phyloP scores from a whole-genome alignment of 1,140 invertebrate genomes.

The Nebria ingens region DNA sequence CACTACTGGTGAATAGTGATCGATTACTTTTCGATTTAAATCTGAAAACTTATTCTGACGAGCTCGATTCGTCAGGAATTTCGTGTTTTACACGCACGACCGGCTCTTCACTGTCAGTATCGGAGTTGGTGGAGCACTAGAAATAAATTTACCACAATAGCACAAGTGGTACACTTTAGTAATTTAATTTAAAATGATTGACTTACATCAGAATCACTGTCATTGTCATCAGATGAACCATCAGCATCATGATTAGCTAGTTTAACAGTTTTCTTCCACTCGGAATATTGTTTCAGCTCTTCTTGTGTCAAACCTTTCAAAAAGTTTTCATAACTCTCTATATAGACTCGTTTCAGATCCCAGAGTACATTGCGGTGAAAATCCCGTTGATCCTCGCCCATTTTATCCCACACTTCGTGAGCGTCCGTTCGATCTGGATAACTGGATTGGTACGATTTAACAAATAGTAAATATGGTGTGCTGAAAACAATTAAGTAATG shows the following conservation, averaged over 20 bases:
- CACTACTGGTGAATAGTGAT: too few relatives aligned
- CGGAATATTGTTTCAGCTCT: conserved; percentile 28
- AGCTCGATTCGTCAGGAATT: not conserved
- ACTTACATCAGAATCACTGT: conserved; percentile 13
- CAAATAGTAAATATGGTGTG: conserved; percentile 33
- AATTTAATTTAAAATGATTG: not conserved
- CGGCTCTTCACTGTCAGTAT: not conserved
- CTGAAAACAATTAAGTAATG: too few relatives aligned
- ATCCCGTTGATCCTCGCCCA: conserved; percentile 29
- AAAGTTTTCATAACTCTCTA: conserved; percentile 35
- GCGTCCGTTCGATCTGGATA: conserved; percentile 21
- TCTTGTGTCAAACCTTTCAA: conserved; percentile 33
- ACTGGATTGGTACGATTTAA: conserved; percentile 23
- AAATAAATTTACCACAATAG: not conserved
- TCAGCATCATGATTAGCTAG: conserved; percentile 5
- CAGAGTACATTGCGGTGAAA: conserved; percentile 30
- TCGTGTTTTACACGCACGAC: too few relatives aligned
- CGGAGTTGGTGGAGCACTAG: not conserved
- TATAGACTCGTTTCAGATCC: conserved; percentile 32
- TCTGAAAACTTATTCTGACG: too few relatives aligned
- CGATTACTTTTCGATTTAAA: too few relatives aligned
- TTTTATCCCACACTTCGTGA: conserved; percentile 30
- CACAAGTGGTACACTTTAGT: not conserved
- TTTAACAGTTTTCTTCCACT: conserved; percentile 14
- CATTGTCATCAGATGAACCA: conserved; percentile 5